A percentile compares a stretch with the other conserved stretches of the same genome.
phyloP scores from a whole-genome alignment of 2,113 vertebrate genomes.

The Gorsachius goisagi region DNA sequence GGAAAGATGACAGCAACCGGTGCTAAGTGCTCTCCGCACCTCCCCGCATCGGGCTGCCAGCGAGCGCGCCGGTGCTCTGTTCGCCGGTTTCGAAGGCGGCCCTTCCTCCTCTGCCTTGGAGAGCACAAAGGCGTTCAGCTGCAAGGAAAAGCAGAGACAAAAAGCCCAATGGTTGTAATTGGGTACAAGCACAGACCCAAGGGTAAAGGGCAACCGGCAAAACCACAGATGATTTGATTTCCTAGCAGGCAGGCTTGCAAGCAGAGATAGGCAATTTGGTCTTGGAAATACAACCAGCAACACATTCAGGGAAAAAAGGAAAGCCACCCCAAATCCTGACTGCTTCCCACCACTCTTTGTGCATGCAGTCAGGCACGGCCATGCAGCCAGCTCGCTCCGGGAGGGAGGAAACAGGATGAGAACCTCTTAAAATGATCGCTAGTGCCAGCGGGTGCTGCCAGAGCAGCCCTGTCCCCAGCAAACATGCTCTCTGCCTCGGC shows the following conservation, averaged over 20 bases:
- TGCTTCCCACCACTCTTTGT: accelerated
- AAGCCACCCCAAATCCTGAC: neutral
- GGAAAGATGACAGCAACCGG: neutral
- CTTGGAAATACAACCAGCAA: neutral
- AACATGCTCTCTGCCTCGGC: neutral
- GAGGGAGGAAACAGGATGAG: neutral
- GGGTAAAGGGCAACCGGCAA: neutral
- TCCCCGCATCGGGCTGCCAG: neutral
- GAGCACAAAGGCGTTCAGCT: neutral
- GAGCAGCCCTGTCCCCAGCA: neutral
- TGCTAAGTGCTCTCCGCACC: neutral
- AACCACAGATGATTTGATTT: neutral
- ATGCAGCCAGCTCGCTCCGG: neutral
- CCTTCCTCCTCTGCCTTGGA: neutral
- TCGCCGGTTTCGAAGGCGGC: neutral
- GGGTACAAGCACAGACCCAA: neutral
- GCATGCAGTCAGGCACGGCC: neutral
- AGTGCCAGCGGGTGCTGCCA: neutral
- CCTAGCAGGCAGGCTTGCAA: neutral
- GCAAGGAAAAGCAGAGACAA: neutral
- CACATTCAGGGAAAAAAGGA: accelerated
- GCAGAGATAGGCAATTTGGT: neutral
- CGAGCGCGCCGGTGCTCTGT: neutral
- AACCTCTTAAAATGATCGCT: accelerated
- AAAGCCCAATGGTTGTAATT: neutral